Conservation (phyloP, 2,888 invertebrate species). For the Spisula solida region DNA sequence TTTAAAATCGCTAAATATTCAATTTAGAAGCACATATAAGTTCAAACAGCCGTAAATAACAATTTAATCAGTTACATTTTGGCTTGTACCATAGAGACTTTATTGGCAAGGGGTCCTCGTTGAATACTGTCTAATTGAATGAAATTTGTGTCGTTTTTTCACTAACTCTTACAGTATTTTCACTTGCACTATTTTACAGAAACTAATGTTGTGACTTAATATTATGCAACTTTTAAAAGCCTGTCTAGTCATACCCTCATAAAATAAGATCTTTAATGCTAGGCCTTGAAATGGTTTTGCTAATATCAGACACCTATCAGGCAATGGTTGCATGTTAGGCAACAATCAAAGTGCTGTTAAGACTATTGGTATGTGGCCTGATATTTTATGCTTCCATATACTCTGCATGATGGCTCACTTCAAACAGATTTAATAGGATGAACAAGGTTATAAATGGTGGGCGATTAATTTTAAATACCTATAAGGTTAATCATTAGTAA, state of each 20-base stretch:
- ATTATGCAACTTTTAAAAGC: background rate
- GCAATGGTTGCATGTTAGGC: background rate
- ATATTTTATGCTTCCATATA: background rate
- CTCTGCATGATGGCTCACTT: background rate
- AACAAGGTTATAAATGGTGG: background rate
- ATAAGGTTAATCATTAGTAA: background rate
- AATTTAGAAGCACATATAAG: background rate
- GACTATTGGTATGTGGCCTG: background rate
- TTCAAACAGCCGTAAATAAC: background rate
- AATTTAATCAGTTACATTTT: constrained; percentile 14
- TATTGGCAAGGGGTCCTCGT: background rate
- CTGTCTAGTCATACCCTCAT: background rate
- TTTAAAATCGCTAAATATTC: background rate
- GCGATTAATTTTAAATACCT: background rate
- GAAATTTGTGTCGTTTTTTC: background rate
- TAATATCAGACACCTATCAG: background rate
- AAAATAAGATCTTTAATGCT: background rate
- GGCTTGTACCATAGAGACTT: background rate
- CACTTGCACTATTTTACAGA: background rate
- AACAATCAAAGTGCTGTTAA: background rate
- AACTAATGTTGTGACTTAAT: background rate
- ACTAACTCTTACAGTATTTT: background rate
- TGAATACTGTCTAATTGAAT: background rate
- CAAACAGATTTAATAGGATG: background rate
- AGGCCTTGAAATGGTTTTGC: background rate